phyloP scores from a whole-genome alignment of 2,888 invertebrate species.

The Tenthredo scrophulariae region DNA sequence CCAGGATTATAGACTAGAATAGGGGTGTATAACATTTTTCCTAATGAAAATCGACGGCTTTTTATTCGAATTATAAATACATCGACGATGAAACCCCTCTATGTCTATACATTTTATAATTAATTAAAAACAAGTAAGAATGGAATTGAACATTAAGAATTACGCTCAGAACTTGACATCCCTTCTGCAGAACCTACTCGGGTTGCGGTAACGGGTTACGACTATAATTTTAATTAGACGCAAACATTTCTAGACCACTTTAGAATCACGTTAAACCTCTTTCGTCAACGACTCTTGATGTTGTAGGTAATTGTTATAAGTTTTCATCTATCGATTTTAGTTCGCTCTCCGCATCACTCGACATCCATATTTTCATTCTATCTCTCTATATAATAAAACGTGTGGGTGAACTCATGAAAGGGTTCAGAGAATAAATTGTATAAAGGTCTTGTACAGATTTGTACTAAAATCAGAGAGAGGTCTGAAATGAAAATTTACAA shows the following conservation, averaged over 20 bases:
- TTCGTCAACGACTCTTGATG: conserved; percentile 54
- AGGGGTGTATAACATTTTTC: not conserved
- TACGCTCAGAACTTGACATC: conserved; percentile 59
- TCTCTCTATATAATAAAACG: not conserved
- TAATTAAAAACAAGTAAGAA: conserved; percentile 72
- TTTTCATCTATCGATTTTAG: conserved; percentile 10
- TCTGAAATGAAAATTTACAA: not conserved
- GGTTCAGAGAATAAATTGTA: not conserved
- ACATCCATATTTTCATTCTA: not conserved
- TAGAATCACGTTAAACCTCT: conserved; percentile 54
- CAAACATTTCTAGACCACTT: conserved; percentile 71
- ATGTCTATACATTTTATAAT: conserved; percentile 55
- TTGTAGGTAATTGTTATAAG: conserved; percentile 37
- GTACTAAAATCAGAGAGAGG: not conserved
- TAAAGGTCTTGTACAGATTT: not conserved
- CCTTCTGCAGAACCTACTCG: conserved; percentile 50
- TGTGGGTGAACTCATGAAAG: not conserved
- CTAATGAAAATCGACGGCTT: conserved; percentile 18
- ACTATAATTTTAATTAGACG: conserved; percentile 75
- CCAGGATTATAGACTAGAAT: not conserved
- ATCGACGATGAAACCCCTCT: not conserved
- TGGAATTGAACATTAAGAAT: conserved; percentile 75
- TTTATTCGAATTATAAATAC: not conserved
- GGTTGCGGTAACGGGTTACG: conserved; percentile 54
- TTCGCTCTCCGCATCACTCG: conserved; percentile 4